These are phyloP conservation scores for Rhea americana DNA, from an alignment of 2,113 vertebrate genomes.

Conservation along the genomic window DNA sequence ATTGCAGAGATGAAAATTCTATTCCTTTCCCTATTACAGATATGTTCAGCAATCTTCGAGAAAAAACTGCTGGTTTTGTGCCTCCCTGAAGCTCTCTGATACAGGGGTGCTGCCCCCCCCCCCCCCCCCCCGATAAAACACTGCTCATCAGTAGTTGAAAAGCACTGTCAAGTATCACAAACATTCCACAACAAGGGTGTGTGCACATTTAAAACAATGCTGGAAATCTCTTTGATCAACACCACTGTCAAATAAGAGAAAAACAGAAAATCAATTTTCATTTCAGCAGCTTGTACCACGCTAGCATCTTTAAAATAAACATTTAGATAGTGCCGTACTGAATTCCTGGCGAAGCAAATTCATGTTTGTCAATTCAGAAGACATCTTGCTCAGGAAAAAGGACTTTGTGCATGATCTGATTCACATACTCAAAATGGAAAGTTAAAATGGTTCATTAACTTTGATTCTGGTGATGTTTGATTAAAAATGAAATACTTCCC, in stretches of 20 bases:
- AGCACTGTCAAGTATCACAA: neutral
- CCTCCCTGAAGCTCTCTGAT: neutral
- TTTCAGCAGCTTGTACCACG: neutral
- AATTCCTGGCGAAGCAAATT: neutral
- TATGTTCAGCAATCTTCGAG: neutral
- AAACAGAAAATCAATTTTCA: neutral
- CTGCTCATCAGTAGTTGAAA: neutral
- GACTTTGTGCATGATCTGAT: neutral
- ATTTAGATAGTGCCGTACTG: neutral
- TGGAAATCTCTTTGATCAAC: neutral
- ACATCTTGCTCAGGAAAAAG: neutral
- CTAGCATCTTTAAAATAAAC: neutral
- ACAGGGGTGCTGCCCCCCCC: neutral
- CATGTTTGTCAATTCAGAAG: neutral
- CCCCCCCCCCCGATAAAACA: neutral
- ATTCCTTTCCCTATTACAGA: neutral
- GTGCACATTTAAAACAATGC: neutral
- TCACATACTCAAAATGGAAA: neutral
- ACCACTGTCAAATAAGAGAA: neutral
- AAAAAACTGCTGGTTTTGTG: neutral
- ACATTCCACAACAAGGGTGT: fast-evolving
- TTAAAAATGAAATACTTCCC: neutral
- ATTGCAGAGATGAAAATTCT: neutral
- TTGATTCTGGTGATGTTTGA: neutral
- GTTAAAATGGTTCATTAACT: neutral